Conservation (phyloP, 1,140 invertebrate species). For the Drosophila albomicans region DNA sequence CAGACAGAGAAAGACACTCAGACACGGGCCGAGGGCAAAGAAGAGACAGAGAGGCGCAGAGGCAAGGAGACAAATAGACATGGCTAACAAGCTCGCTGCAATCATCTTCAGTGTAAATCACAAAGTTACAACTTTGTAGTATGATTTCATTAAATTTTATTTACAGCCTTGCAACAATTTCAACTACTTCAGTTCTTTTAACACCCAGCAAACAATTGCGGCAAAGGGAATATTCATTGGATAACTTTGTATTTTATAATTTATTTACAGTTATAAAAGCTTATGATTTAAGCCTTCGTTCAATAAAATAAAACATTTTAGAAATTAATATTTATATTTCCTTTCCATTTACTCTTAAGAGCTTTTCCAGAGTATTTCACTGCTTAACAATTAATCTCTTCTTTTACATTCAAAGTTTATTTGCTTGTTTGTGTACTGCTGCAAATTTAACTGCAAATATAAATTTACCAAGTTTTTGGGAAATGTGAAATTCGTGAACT, state of each 20-base stretch:
- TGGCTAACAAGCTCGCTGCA: conserved; percentile 63
- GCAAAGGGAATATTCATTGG: not conserved
- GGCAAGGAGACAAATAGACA: conserved; percentile 40
- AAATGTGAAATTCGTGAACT: conserved; percentile 46
- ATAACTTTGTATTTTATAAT: not conserved
- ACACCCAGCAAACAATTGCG: conserved; percentile 7
- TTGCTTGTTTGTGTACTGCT: conserved; percentile 10
- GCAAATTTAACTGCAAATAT: conserved; percentile 52
- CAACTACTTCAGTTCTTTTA: conserved; percentile 12
- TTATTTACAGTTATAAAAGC: too few species aligned
- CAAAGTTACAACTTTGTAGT: conserved; percentile 76
- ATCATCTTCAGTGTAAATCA: conserved; percentile 74
- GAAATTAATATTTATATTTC: too few species aligned
- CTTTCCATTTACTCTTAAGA: too few species aligned
- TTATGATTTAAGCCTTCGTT: too few species aligned
- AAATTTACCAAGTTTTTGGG: conserved; percentile 48
- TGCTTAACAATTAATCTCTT: not conserved
- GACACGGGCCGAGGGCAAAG: conserved; percentile 2
- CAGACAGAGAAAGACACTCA: conserved; percentile 14
- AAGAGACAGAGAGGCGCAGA: not conserved
- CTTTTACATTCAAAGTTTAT: conserved; percentile 9
- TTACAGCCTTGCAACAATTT: conserved; percentile 68
- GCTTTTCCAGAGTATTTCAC: not conserved
- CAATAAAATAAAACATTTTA: too few species aligned
- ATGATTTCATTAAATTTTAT: conserved; percentile 83